These are phyloP conservation scores for Ctenopoma kingsleyae DNA, from an alignment of 2,797 vertebrate species.

Conservation along the genomic window DNA sequence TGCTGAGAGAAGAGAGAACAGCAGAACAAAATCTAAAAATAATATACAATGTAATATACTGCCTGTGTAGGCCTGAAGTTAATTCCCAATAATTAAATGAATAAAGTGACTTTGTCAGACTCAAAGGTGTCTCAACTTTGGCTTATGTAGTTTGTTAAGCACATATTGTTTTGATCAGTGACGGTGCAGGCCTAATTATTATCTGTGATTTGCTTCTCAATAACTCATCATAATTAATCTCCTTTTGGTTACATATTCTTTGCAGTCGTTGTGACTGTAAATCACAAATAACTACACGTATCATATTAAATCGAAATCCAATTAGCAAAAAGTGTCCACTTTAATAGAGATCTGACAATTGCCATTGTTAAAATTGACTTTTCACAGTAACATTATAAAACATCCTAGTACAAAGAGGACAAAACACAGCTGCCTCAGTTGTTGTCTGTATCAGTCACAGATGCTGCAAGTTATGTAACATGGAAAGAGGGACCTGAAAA, in stretches of 20 bases:
- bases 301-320: conserved; percentile 23
- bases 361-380: conserved; percentile 5
- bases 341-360: conserved; percentile 7
- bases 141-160: not conserved
- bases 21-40: not conserved
- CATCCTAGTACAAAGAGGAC: not conserved
- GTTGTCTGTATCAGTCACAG: not conserved
- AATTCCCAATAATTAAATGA: not conserved
- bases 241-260: not conserved
- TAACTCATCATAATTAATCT: not conserved
- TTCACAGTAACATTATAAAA: not conserved
- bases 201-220: not conserved
- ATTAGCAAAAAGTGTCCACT: conserved; percentile 6
- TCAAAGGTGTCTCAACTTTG: not conserved
- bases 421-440: not conserved
- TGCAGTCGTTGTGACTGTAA: conserved; percentile 18
- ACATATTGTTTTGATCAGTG: not conserved
- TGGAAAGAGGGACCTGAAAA: not conserved
- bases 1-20: not conserved
- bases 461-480: not conserved
- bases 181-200: not conserved
- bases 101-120: not conserved
- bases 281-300: conserved; percentile 27
- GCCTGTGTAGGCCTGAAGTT: not conserved
- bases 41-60: not conserved